These are phyloP conservation scores for Tineola bisselliella DNA, from an alignment of 2,888 invertebrate species.

Conservation along the genomic window DNA sequence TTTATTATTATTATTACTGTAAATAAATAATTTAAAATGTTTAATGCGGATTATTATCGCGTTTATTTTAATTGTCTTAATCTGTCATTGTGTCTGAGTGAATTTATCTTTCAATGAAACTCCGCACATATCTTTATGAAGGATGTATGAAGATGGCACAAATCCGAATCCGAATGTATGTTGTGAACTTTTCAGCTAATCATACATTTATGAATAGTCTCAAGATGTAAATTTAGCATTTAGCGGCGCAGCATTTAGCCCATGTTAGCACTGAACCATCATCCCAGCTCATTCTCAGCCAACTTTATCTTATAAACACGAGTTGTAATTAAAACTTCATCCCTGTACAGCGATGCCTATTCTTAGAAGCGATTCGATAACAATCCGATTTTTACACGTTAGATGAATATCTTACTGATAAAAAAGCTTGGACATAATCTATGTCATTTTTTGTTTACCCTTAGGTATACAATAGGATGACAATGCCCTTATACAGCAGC, in stretches of 20 bases:
- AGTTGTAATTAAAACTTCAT: constrained; percentile 3
- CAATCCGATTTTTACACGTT: background rate
- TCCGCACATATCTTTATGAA: too few species aligned
- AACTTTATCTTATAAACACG: constrained; percentile 1
- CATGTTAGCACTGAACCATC: background rate
- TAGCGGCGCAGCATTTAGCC: background rate
- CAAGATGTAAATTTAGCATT: background rate
- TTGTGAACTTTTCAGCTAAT: background rate
- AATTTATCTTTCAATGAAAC: too few species aligned
- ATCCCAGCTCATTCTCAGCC: background rate
- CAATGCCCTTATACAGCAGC: too few species aligned
- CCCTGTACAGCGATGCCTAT: background rate
- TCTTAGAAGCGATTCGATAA: background rate
- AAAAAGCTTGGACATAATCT: too few species aligned
- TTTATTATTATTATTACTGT: too few species aligned
- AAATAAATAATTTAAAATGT: too few species aligned
- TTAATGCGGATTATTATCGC: too few species aligned
- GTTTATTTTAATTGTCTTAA: too few species aligned
- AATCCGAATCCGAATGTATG: background rate
- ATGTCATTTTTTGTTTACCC: too few species aligned
- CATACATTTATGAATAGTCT: background rate
- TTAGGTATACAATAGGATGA: too few species aligned
- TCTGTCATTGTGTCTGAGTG: too few species aligned
- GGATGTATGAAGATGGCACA: background rate
- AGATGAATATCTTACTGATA: background rate